Percentiles rank a stretch among this genome's conserved stretches.
These are phyloP conservation scores for Blennius ocellaris DNA, from an alignment of 2,113 vertebrate genomes.

Conservation along the genomic window DNA sequence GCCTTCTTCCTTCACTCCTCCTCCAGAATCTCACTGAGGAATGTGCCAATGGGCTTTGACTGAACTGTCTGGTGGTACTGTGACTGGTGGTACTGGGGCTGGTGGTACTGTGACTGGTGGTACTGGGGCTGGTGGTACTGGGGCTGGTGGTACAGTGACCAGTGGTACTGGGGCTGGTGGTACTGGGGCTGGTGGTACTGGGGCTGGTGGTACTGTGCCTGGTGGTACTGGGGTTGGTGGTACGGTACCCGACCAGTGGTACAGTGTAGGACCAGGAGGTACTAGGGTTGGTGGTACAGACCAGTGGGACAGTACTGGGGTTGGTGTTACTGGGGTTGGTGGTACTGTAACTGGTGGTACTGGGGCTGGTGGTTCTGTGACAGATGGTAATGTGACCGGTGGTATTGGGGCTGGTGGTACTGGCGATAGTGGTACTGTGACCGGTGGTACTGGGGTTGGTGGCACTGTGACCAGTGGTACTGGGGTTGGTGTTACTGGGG, in stretches of 20 bases:
- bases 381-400: no score
- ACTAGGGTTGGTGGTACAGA: conserved; percentile 22
- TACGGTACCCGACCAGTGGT: conserved; percentile 27
- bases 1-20: neutral
- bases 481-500: no score
- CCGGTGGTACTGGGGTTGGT: neutral
- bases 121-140: neutral
- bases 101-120: conserved; percentile 34
- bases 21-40: conserved; percentile 16
- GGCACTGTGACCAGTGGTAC: conserved; percentile 36
- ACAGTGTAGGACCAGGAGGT: no score
- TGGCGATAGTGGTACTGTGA: conserved; percentile 29
- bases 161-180: conserved; percentile 8
- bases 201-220: conserved; percentile 24
- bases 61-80: conserved; percentile 19
- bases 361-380: neutral
- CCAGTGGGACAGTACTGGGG: conserved; percentile 14
- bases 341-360: conserved; percentile 35
- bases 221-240: conserved; percentile 7
- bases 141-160: conserved; percentile 29
- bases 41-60: conserved; percentile 47
- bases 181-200: conserved; percentile 18
- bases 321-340: neutral
- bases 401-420: conserved; percentile 14
- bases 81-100: conserved; percentile 20